These are phyloP conservation scores for Drosophila buzzatii DNA, from an alignment of 2,888 invertebrate genomes.

Conservation along the genomic window DNA sequence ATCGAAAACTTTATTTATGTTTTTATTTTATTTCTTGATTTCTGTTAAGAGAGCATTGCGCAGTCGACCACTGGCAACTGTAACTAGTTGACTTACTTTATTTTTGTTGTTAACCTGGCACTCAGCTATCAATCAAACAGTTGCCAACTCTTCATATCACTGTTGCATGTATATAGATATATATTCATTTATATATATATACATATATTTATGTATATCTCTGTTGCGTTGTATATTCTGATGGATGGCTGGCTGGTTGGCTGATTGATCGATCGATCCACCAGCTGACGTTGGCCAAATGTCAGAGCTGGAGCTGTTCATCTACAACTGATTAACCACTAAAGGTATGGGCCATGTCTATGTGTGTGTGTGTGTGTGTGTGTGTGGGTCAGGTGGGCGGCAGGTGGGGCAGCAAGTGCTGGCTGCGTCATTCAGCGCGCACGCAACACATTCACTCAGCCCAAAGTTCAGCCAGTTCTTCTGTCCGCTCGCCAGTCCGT, in stretches of 20 bases:
- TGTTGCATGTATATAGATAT: slow-evolving; percentile 6
- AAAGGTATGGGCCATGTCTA: slow-evolving; percentile 26
- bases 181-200: slow-evolving; percentile 4
- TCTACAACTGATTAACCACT: slow-evolving; percentile 68
- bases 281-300: slow-evolving; percentile 69
- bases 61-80: neutral
- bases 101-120: no score
- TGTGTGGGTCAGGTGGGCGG: slow-evolving; percentile 24
- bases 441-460: slow-evolving; percentile 59
- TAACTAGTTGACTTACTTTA: neutral
- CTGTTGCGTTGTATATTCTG: slow-evolving; percentile 42
- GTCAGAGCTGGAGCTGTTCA: slow-evolving; percentile 54
- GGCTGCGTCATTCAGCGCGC: slow-evolving; percentile 66
- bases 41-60: slow-evolving; percentile 5
- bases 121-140: slow-evolving; percentile 71
- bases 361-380: no score
- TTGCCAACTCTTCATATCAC: slow-evolving; percentile 30
- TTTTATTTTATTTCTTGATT: no score
- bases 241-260: slow-evolving; percentile 73
- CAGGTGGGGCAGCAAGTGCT: slow-evolving; percentile 47
- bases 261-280: slow-evolving; percentile 76
- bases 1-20: neutral
- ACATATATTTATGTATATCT: slow-evolving; percentile 8
- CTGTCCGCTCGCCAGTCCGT: no score
- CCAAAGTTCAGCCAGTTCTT: slow-evolving; percentile 29